Evolutionary conservation across 2,113 vertebrate genomes (phyloP), one percentile per base, ranked within the genome.

Genomic region (Morphnarchus princeps): DNA sequence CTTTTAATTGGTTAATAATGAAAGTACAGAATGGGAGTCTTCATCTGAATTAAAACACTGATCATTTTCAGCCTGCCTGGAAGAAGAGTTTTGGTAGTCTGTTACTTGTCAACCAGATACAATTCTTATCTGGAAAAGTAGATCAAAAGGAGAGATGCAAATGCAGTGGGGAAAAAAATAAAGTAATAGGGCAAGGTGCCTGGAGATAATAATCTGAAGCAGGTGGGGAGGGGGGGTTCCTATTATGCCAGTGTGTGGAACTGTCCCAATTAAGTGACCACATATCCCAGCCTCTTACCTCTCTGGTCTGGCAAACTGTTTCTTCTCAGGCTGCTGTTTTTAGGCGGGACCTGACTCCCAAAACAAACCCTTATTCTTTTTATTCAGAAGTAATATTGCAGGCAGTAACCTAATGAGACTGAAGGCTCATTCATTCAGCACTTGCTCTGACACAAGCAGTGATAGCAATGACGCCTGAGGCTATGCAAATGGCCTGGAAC

Each of bases 1-100:
- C n/a, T 91, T 91, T 84, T 72, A 90, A 87, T 94, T 97, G 89
- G 66, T 94, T 95, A 90, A 83, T 81, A 73, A 58, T 49, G 45
- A 92, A 70, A 57, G 28, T 76, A 29, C 72, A 76, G 89, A 96
- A 69, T 61, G 17, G 85, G 65, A 89, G 26, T 25, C 14, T 71
- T 95, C 45, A 77, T 31, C 71, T 84, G 42, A 91, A 87, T 38
- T 57, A 42, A 95, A 95, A 55, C 45, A 55, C 22, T 92, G 92
- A 62, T 45, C 15, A 25, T 82, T 87, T 87, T 47, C 43, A 90
- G 45, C 61, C 74, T 94, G 25, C 25, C 42, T 80, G 55, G 47
- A 96, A 49, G 49, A 79, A 52, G 21, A 84, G 55, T 72, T 50
- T 52, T 73, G 25, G 29, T 54, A 43, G 42, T 87, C 31, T 88